These are phyloP conservation scores for Cairina moschata DNA, from an alignment of 2,113 vertebrate species.

Conservation along the genomic window DNA sequence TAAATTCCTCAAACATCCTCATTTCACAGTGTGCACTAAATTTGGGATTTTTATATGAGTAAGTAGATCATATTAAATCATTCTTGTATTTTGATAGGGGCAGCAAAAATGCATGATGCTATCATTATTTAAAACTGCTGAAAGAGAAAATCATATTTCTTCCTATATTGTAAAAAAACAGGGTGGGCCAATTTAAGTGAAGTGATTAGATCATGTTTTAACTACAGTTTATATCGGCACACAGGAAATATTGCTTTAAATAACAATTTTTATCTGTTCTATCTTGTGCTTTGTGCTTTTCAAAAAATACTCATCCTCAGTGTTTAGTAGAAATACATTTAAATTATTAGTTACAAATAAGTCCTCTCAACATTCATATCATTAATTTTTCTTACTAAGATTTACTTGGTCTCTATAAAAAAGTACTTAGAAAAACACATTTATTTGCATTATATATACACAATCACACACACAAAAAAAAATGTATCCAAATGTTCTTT, in stretches of 20 bases:
- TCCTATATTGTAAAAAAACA: not conserved
- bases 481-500: not conserved
- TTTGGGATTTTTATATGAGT: not conserved
- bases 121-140: not conserved
- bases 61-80: not conserved
- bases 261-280: not conserved
- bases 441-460: not conserved
- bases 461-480: not conserved
- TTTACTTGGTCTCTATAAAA: not conserved
- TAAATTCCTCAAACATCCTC: not conserved
- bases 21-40: not conserved
- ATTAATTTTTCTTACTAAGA: not conserved
- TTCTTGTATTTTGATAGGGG: not conserved
- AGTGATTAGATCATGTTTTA: not conserved
- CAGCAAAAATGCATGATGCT: not conserved
- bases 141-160: not conserved
- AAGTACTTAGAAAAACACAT: not conserved
- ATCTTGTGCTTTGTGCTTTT: not conserved
- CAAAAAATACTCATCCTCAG: not conserved
- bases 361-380: not conserved
- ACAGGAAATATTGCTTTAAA: not conserved
- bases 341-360: not conserved
- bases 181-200: not conserved
- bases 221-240: not conserved
- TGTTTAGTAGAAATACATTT: not conserved